Evolutionary conservation across 2,113 vertebrate species (phyloP).

Genomic region (Dascyllus trimaculatus): DNA sequence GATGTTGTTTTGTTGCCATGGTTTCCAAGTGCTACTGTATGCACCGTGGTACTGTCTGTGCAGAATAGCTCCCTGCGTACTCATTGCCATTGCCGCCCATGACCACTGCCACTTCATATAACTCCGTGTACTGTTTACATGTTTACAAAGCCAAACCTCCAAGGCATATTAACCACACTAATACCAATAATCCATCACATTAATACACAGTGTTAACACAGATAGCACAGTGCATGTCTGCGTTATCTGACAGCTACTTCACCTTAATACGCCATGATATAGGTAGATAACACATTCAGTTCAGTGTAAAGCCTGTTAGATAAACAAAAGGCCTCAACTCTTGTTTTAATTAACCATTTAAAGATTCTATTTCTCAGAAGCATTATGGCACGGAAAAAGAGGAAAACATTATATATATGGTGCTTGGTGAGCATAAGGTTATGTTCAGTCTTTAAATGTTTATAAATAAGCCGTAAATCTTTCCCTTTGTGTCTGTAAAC

Average conservation of each 20-base stretch:
- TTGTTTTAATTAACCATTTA: not conserved
- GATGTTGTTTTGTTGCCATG: conserved; percentile 88
- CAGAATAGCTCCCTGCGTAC: conserved; percentile 59
- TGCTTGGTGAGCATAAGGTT: not conserved
- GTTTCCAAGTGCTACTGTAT: conserved; percentile 84
- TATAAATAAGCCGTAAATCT: not conserved
- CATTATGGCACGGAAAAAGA: not conserved
- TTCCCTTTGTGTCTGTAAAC: not conserved
- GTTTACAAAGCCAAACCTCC: not conserved
- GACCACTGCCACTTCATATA: conserved; percentile 40
- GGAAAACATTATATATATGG: not conserved
- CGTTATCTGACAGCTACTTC: conserved; percentile 3
- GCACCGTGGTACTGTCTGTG: conserved; percentile 71
- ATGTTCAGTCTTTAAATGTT: not conserved
- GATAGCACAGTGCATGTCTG: not conserved
- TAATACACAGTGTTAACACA: not conserved
- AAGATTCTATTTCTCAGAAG: conserved; percentile 13
- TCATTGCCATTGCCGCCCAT: conserved; percentile 48
- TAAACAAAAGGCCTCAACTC: conserved; percentile 15
- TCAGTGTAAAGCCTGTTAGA: conserved; percentile 23
- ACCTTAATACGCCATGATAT: conserved; percentile 4
- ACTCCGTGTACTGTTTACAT: not conserved
- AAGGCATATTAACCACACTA: not conserved
- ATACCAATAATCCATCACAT: not conserved
- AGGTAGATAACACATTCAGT: not conserved